Evolutionary conservation across 2,797 vertebrate genomes (phyloP).

Genomic region (Pygocentrus nattereri): DNA sequence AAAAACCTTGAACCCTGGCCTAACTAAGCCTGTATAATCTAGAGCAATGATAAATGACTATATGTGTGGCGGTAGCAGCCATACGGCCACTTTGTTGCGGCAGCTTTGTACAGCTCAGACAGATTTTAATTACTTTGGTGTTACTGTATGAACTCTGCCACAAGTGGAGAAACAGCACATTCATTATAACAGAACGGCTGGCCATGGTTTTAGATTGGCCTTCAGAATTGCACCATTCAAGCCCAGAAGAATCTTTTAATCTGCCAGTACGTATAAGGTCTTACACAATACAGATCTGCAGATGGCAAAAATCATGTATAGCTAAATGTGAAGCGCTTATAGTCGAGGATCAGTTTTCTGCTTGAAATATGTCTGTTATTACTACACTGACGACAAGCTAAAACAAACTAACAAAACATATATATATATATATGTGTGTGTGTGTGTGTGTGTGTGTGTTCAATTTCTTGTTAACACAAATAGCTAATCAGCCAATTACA

Average conservation of each 20-base stretch:
- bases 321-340: too few relatives aligned
- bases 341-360: too few relatives aligned
- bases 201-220: neutral
- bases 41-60: slow-evolving; percentile 42
- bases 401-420: too few relatives aligned
- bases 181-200: slow-evolving; percentile 6
- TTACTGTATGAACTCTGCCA: slow-evolving; percentile 30
- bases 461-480: too few relatives aligned
- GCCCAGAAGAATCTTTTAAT: neutral
- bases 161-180: slow-evolving; percentile 6
- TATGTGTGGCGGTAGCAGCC: slow-evolving; percentile 10
- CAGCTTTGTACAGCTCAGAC: slow-evolving; percentile 26
- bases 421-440: too few relatives aligned
- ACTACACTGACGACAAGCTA: too few relatives aligned
- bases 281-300: too few relatives aligned
- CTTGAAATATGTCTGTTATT: too few relatives aligned
- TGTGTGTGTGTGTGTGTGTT: too few relatives aligned
- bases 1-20: neutral
- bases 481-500: too few relatives aligned
- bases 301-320: too few relatives aligned
- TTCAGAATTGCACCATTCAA: neutral
- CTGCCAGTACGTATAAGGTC: neutral
- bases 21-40: slow-evolving; percentile 40
- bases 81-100: slow-evolving; percentile 17
- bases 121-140: slow-evolving; percentile 43